Conservation (phyloP, 1,140 invertebrate species). For the Odontomachus brunneus region DNA sequence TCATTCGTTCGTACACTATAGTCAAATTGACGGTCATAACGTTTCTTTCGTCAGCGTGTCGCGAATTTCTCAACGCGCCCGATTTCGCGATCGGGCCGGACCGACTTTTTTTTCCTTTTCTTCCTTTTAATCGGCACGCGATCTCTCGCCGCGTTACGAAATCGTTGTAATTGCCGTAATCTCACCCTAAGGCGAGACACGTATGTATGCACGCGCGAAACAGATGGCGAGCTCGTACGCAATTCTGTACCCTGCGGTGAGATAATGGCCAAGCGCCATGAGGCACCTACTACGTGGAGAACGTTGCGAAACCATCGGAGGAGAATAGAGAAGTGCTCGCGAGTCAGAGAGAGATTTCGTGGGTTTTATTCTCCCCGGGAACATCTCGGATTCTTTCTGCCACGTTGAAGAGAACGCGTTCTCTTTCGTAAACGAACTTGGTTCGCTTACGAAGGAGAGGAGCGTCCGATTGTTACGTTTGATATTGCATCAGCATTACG, state of each 20-base stretch:
- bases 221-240: constrained; percentile 44
- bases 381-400: too few relatives aligned
- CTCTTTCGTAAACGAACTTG: constrained; percentile 23
- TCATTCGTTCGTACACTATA: constrained; percentile 35
- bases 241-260: constrained; percentile 36
- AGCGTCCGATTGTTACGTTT: constrained; percentile 33
- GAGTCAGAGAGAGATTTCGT: constrained; percentile 54
- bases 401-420: neutral
- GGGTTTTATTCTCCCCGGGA: constrained; percentile 8
- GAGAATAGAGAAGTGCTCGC: constrained; percentile 34
- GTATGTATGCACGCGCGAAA: neutral
- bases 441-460: neutral
- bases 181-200: neutral
- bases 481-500: constrained; percentile 37
- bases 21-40: neutral
- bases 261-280: constrained; percentile 53
- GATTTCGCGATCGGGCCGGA: neutral
- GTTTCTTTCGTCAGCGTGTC: constrained; percentile 23
- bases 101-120: neutral
- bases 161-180: constrained; percentile 18
- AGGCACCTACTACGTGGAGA: constrained; percentile 52
- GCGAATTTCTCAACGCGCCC: too few relatives aligned
- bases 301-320: constrained; percentile 40
- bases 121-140: neutral
- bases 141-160: constrained; percentile 29